A percentile compares a stretch with the other conserved stretches of the same genome.
These are phyloP conservation scores for Bembecia ichneumoniformis DNA, from an alignment of 2,888 invertebrate species.

Conservation along the genomic window DNA sequence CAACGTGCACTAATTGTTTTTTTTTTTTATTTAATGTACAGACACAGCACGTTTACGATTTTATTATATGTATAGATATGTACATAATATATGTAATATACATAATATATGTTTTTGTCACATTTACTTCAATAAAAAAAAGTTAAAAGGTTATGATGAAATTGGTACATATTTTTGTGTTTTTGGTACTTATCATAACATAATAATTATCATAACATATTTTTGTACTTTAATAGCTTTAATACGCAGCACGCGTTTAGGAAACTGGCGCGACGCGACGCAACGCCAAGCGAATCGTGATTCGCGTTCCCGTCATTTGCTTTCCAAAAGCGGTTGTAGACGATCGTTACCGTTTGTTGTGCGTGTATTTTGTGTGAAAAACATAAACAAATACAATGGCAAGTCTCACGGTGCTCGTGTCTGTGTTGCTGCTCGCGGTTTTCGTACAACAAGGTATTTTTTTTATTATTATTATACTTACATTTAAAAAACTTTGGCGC, in stretches of 20 bases:
- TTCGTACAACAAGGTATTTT: conserved; percentile 53
- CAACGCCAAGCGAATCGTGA: conserved; percentile 4
- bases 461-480: not conserved
- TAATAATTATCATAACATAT: no score
- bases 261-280: conserved; percentile 23
- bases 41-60: no score
- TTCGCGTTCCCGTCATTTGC: conserved; percentile 39
- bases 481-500: not conserved
- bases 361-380: conserved; percentile 21
- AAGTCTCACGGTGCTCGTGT: conserved; percentile 44
- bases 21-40: no score
- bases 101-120: no score
- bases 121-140: no score
- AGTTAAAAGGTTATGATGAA: no score
- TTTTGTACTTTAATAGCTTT: no score
- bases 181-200: no score
- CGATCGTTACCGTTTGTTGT: conserved; percentile 21
- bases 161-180: no score
- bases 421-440: conserved; percentile 49
- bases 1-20: no score
- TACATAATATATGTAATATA: no score
- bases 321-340: conserved; percentile 26
- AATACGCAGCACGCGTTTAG: conserved; percentile 19
- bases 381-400: conserved; percentile 41
- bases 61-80: no score